Evolutionary conservation across 2,113 vertebrate genomes (phyloP).

Genomic region (Lepus timidus): DNA sequence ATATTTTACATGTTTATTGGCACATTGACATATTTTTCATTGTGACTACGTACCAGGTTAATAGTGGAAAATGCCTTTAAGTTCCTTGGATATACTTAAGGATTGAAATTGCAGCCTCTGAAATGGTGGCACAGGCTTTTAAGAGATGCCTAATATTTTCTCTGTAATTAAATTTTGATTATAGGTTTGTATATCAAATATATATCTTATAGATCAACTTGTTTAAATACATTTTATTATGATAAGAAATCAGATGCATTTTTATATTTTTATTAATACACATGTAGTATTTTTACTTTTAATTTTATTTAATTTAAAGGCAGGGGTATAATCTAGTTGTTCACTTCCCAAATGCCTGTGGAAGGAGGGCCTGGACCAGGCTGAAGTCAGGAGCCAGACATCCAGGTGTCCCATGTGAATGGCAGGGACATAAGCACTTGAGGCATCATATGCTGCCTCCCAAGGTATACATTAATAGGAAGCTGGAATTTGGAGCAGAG

Average conservation of each 20-base stretch:
- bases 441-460: too few species aligned
- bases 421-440: too few species aligned
- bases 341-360: too few species aligned
- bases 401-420: too few species aligned
- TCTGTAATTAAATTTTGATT: conserved; percentile 41
- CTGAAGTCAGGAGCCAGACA: too few species aligned
- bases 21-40: neutral
- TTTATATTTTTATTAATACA: too few species aligned
- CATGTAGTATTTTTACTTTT: too few species aligned
- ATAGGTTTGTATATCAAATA: neutral
- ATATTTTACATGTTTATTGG: neutral
- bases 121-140: neutral
- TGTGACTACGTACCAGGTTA: neutral
- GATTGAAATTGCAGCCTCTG: neutral
- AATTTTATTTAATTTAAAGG: too few species aligned
- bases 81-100: neutral
- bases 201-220: neutral
- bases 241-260: neutral
- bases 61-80: neutral
- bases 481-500: too few species aligned
- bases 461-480: too few species aligned
- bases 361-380: too few species aligned
- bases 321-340: too few species aligned
- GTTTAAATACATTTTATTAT: neutral
- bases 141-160: neutral